A percentile compares a stretch with the other conserved stretches of the same genome.
phyloP scores from a whole-genome alignment of 2,888 invertebrate species.

The Lepidochitona cinerea region DNA sequence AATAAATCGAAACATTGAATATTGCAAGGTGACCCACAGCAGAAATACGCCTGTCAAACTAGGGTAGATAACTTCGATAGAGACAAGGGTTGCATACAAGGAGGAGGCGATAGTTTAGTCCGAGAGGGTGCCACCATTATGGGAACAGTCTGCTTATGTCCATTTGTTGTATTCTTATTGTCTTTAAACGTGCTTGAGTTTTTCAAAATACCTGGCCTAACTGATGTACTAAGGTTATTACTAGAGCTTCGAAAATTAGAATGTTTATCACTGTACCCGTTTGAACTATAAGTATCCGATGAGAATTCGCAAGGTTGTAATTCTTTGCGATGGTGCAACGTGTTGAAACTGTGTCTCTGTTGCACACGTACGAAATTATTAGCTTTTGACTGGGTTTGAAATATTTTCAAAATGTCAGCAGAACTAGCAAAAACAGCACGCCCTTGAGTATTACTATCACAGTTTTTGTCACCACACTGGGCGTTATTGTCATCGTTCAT shows the following conservation, averaged over 20 bases:
- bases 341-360: conserved; percentile 2
- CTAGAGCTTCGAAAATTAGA: neutral
- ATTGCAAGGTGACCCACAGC: too few species aligned
- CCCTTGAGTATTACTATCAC: neutral
- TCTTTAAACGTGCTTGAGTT: neutral
- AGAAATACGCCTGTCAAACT: neutral
- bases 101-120: neutral
- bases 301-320: neutral
- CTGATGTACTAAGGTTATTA: neutral
- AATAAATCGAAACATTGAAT: too few species aligned
- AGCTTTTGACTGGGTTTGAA: neutral
- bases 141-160: too few species aligned
- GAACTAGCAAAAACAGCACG: neutral
- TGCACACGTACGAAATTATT: neutral
- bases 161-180: neutral
- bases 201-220: neutral
- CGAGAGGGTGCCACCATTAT: neutral
- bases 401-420: neutral
- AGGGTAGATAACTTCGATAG: neutral
- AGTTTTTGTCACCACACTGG: neutral
- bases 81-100: neutral
- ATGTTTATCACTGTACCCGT: neutral
- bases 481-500: neutral
- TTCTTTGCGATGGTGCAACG: neutral
- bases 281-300: too few species aligned